Conservation (phyloP, 1,140 invertebrate genomes). For the Zaprionus capensis region DNA sequence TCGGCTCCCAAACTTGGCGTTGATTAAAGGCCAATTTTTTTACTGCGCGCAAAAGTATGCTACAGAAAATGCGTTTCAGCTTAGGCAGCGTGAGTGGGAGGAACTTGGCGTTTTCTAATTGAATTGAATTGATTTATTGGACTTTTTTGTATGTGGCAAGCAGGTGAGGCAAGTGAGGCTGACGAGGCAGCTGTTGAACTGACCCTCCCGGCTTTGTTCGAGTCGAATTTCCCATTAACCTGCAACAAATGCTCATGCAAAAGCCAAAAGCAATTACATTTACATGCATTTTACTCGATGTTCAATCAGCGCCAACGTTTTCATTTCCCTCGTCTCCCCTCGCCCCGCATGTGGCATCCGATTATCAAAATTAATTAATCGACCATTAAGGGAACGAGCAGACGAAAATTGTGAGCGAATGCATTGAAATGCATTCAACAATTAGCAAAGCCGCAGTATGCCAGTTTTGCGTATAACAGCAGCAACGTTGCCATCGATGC, state of each 20-base stretch:
- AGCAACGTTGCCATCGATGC: conserved; percentile 12
- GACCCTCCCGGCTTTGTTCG: too few species aligned
- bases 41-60: conserved; percentile 50
- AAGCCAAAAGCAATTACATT: conserved; percentile 65
- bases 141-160: conserved; percentile 36
- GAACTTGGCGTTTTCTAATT: conserved; percentile 62
- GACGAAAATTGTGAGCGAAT: conserved; percentile 27
- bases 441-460: conserved; percentile 47
- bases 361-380: conserved; percentile 71
- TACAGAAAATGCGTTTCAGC: conserved; percentile 50
- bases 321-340: neutral
- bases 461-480: conserved; percentile 51
- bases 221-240: neutral
- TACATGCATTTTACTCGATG: conserved; percentile 61
- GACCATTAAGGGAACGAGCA: conserved; percentile 30
- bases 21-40: conserved; percentile 69
- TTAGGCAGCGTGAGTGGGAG: conserved; percentile 20
- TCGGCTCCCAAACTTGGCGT: conserved; percentile 32
- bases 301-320: conserved; percentile 62
- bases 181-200: too few species aligned
- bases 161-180: conserved; percentile 46
- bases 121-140: conserved; percentile 79
- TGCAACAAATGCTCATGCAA: neutral
- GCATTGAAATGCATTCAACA: conserved; percentile 43
- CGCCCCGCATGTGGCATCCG: neutral